phyloP scores from a whole-genome alignment of 2,888 invertebrate species.

The Torymus tubicola region DNA sequence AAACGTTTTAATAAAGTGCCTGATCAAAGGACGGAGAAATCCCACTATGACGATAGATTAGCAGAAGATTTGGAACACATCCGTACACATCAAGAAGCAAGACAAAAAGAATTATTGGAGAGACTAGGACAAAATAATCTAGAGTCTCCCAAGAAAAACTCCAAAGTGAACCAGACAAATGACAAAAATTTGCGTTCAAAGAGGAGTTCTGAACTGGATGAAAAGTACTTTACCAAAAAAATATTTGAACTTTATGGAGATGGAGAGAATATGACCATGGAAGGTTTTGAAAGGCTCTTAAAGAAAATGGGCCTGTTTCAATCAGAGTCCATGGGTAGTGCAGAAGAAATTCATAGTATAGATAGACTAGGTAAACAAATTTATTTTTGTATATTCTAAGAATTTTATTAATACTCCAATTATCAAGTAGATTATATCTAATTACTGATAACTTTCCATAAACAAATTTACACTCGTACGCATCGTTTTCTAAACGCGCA shows the following conservation, averaged over 20 bases:
- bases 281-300: conserved; percentile 84
- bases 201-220: conserved; percentile 73
- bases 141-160: conserved; percentile 6
- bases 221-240: conserved; percentile 81
- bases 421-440: too few species aligned
- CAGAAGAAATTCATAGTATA: conserved; percentile 64
- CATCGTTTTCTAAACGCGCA: neutral
- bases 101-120: conserved; percentile 62
- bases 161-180: conserved; percentile 38
- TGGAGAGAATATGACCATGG: conserved; percentile 81
- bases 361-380: conserved; percentile 60
- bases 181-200: conserved; percentile 60
- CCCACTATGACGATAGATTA: conserved; percentile 39
- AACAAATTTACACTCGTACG: neutral
- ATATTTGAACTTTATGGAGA: conserved; percentile 84
- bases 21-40: conserved; percentile 38
- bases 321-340: conserved; percentile 76
- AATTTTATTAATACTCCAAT: too few species aligned
- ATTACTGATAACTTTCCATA: too few species aligned
- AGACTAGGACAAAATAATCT: conserved; percentile 65
- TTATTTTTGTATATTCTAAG: conserved; percentile 3
- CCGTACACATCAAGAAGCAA: conserved; percentile 8
- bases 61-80: conserved; percentile 24
- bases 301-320: conserved; percentile 79
- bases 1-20: conserved; percentile 58